phyloP scores from a whole-genome alignment of 2,888 invertebrate species.

The Andrena haemorrhoa region DNA sequence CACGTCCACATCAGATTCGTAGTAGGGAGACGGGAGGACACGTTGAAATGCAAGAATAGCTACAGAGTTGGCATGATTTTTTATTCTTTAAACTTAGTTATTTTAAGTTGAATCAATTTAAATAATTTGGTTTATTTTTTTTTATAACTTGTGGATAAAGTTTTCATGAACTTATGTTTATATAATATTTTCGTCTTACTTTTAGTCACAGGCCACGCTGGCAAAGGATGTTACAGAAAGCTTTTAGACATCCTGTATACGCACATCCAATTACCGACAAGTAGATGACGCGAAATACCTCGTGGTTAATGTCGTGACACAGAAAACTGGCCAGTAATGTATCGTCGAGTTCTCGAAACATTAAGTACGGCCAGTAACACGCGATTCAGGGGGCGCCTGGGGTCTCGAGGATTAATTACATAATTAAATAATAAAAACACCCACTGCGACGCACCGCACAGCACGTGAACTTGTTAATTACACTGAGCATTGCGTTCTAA shows the following conservation, averaged over 20 bases:
- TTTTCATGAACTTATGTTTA: too few relatives aligned
- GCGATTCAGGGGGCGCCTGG: not conserved
- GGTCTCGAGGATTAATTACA: conserved; percentile 22
- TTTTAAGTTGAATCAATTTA: too few relatives aligned
- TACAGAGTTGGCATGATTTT: too few relatives aligned
- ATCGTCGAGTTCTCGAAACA: conserved; percentile 29
- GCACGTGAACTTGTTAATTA: not conserved
- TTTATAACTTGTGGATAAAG: too few relatives aligned
- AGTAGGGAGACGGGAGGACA: too few relatives aligned
- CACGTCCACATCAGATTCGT: too few relatives aligned
- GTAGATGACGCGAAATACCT: conserved; percentile 27
- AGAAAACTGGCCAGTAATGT: conserved; percentile 37
- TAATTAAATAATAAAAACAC: not conserved
- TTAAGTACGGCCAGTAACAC: conserved; percentile 27
- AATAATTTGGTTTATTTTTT: too few relatives aligned
- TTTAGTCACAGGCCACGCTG: too few relatives aligned
- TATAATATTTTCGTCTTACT: too few relatives aligned
- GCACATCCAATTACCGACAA: conserved; percentile 60
- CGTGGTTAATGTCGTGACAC: conserved; percentile 51
- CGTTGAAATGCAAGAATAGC: too few relatives aligned
- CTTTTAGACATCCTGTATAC: conserved; percentile 8
- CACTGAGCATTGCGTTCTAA: not conserved
- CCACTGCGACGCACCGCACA: not conserved
- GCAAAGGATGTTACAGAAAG: too few relatives aligned
- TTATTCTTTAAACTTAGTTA: too few relatives aligned